Percentiles rank a stretch among this genome's conserved stretches.
Evolutionary conservation across 2,797 vertebrate species (phyloP).

Genomic region (Centropyge bicolor): DNA sequence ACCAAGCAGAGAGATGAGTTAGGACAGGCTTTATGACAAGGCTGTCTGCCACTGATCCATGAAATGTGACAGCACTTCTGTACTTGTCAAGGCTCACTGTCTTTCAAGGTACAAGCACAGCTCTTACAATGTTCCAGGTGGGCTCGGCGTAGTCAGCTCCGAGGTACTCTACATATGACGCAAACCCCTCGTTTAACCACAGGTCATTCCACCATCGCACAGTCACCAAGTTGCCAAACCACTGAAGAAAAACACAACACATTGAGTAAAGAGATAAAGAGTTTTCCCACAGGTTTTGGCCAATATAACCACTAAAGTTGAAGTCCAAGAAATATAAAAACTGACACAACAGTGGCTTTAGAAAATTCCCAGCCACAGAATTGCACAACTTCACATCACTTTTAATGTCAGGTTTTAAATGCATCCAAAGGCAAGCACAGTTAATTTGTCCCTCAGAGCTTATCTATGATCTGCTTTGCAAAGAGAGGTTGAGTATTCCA

Average conservation of each 20-base stretch:
- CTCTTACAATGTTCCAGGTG: slow-evolving; percentile 89
- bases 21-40: neutral
- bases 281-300: neutral
- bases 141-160: slow-evolving; percentile 85
- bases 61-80: neutral
- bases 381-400: slow-evolving; percentile 6
- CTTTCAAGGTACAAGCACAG: neutral
- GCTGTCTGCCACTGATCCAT: neutral
- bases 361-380: slow-evolving; percentile 21
- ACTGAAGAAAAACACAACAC: slow-evolving; percentile 81
- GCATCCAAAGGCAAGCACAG: neutral
- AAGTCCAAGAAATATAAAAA: neutral
- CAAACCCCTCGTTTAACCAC: slow-evolving; percentile 97
- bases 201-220: slow-evolving; percentile 95
- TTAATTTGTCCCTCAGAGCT: slow-evolving; percentile 7
- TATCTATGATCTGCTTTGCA: slow-evolving; percentile 27
- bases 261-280: neutral
- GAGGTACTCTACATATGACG: slow-evolving; percentile 93
- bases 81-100: too few relatives aligned
- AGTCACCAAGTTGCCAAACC: slow-evolving; percentile 98
- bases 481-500: neutral
- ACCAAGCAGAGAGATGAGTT: slow-evolving; percentile 21
- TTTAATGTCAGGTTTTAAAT: neutral
- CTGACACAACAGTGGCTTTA: neutral
- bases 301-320: neutral